These are phyloP conservation scores for Hoplostethus mediterraneus DNA, from an alignment of 2,797 vertebrate genomes.

Conservation along the genomic window DNA sequence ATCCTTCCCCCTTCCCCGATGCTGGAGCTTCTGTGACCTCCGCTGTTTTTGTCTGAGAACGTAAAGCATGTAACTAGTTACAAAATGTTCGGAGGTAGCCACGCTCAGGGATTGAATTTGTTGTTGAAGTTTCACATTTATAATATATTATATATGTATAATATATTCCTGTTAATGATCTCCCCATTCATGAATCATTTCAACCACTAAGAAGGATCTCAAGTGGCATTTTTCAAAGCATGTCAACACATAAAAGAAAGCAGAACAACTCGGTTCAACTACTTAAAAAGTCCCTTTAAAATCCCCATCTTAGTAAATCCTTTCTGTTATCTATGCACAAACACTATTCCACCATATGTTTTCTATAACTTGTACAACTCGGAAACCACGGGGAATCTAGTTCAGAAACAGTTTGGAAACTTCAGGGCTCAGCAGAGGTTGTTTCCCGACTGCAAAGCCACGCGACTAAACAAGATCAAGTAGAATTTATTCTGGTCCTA, in stretches of 20 bases:
- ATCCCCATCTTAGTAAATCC: conserved; percentile 8
- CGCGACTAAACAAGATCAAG: conserved; percentile 46
- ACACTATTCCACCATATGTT: conserved; percentile 16
- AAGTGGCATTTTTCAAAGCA: conserved; percentile 15
- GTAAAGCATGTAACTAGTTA: not conserved
- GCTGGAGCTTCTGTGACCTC: conserved; percentile 65
- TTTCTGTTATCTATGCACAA: conserved; percentile 34
- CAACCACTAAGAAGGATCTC: conserved; percentile 1
- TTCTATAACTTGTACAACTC: conserved; percentile 28
- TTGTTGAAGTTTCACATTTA: conserved; percentile 15
- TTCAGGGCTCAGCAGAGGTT: conserved; percentile 28
- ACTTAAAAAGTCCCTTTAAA: conserved; percentile 50
- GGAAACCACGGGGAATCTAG: conserved; percentile 26
- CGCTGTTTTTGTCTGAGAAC: conserved; percentile 72
- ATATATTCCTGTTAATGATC: conserved; percentile 9
- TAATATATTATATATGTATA: conserved; percentile 15
- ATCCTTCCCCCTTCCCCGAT: conserved; percentile 74
- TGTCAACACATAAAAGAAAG: conserved; percentile 21
- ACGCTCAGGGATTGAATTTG: not conserved
- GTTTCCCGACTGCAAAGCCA: conserved; percentile 20
- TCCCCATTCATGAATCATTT: conserved; percentile 33
- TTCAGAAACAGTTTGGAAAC: conserved; percentile 40
- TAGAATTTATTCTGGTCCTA: conserved; percentile 45
- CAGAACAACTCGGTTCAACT: conserved; percentile 3
- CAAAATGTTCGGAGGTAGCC: not conserved